These are phyloP conservation scores for Rhinichthys klamathensis DNA, from an alignment of 2,113 vertebrate species.

Conservation along the genomic window DNA sequence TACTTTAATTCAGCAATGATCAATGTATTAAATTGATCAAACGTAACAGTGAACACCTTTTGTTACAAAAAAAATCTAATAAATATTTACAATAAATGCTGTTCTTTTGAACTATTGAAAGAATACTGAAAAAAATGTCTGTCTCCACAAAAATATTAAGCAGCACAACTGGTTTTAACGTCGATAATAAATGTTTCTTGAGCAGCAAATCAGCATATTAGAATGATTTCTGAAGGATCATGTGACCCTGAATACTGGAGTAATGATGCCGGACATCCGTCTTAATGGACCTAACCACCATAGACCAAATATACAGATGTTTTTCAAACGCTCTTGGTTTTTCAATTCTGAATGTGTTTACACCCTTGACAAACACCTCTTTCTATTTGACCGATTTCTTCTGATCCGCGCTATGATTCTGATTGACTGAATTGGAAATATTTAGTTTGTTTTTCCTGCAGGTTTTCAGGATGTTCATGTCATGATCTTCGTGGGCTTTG, in stretches of 20 bases:
- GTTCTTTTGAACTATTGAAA: not conserved
- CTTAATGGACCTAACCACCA: not conserved
- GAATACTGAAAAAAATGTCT: too few relatives aligned
- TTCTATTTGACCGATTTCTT: too few relatives aligned
- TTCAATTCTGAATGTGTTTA: not conserved
- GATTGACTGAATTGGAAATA: too few relatives aligned
- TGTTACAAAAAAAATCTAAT: not conserved
- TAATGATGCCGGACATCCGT: not conserved
- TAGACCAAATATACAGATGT: not conserved
- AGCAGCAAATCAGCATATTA: not conserved
- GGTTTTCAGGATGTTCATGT: constrained; percentile 98
- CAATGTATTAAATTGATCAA: not conserved
- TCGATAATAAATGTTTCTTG: too few relatives aligned
- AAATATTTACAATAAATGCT: not conserved
- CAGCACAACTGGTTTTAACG: not conserved
- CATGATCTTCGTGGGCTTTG: constrained; percentile 98
- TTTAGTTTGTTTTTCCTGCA: constrained; percentile 59
- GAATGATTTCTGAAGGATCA: not conserved
- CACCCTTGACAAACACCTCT: too few relatives aligned
- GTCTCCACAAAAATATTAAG: not conserved
- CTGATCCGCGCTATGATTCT: not conserved
- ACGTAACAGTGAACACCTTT: not conserved
- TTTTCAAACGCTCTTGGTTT: not conserved
- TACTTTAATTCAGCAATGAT: not conserved
- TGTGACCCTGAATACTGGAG: not conserved